Percentiles rank a stretch among this genome's conserved stretches.
Conservation (phyloP, 2,888 invertebrate genomes). For the Xestia sexstrigata region DNA sequence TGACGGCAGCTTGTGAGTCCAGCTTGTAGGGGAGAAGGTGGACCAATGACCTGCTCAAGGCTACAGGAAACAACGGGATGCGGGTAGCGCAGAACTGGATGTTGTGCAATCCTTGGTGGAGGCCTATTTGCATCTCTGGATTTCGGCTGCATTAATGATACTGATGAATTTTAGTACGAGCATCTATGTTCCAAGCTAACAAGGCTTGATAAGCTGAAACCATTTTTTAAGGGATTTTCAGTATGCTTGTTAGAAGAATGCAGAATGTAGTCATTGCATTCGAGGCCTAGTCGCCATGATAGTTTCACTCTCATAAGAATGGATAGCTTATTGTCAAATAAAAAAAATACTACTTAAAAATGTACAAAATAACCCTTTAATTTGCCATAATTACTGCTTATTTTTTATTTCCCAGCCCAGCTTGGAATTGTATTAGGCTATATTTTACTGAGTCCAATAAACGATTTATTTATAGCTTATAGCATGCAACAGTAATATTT, state of each 20-base stretch:
- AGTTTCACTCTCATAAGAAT: background rate
- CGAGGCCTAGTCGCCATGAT: background rate
- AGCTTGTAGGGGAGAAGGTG: background rate
- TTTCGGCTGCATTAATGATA: background rate
- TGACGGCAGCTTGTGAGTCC: background rate
- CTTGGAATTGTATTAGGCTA: too few relatives aligned
- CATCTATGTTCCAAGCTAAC: background rate
- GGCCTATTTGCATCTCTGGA: background rate
- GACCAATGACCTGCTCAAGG: background rate
- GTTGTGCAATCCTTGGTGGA: background rate
- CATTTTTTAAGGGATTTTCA: background rate
- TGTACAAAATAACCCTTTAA: background rate
- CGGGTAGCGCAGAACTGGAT: too few relatives aligned
- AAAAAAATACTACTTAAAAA: background rate
- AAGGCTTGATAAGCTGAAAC: background rate
- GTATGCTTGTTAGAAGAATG: background rate
- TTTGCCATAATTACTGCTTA: background rate
- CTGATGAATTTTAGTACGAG: background rate
- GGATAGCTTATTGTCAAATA: background rate
- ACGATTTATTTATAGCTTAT: background rate
- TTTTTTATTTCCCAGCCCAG: background rate
- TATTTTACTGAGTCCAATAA: too few relatives aligned
- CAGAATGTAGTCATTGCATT: background rate
- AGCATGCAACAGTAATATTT: background rate
- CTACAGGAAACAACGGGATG: background rate